Evolutionary conservation across 2,888 invertebrate genomes (phyloP).

Genomic region (Halocaridina rubra): DNA sequence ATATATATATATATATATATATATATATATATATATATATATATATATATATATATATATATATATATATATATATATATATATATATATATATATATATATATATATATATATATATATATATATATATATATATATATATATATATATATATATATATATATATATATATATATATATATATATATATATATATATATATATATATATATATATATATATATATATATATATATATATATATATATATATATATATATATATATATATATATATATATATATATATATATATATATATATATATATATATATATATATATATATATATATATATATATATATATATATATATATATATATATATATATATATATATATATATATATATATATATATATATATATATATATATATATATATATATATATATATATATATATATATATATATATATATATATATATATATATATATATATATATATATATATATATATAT

Average conservation of each 20-base stretch:
- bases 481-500: neutral
- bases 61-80: neutral
- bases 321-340: neutral
- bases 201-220: neutral
- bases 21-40: constrained; percentile 4
- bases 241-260: neutral
- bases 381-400: constrained; percentile 9
- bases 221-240: neutral
- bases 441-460: neutral
- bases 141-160: neutral
- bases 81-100: neutral
- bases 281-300: neutral
- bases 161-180: neutral
- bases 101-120: neutral
- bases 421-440: constrained; percentile 5
- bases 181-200: neutral
- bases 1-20: neutral
- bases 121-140: neutral
- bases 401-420: constrained; percentile 9
- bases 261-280: neutral
- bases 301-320: constrained; percentile 5
- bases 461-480: neutral
- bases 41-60: neutral
- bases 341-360: constrained; percentile 2
- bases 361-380: constrained; percentile 2